A percentile compares a stretch with the other conserved stretches of the same genome.
Conservation (phyloP, 1,140 invertebrate species). For the Sinonovacula constricta region DNA sequence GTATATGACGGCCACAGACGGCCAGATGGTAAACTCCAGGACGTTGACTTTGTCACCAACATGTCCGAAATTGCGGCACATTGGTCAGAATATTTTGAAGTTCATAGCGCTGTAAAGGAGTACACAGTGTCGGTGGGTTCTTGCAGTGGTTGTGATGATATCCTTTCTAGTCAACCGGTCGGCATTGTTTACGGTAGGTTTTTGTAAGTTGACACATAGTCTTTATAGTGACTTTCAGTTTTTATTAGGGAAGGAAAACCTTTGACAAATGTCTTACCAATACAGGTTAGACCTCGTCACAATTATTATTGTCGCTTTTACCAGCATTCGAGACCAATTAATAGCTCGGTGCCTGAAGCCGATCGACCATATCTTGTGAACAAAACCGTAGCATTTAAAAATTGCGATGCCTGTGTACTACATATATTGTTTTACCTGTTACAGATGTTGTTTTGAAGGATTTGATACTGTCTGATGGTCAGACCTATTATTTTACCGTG, state of each 20-base stretch:
- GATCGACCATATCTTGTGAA: too few species aligned
- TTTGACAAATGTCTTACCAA: too few species aligned
- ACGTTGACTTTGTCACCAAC: constrained; percentile 16
- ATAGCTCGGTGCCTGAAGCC: too few species aligned
- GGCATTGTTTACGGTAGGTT: constrained; percentile 14
- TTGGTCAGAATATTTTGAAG: constrained; percentile 51
- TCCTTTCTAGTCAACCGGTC: constrained; percentile 22
- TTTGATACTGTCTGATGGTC: constrained; percentile 21
- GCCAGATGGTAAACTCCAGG: neutral
- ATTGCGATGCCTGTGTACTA: too few species aligned
- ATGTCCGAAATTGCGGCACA: constrained; percentile 6
- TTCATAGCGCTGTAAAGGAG: constrained; percentile 28
- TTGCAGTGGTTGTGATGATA: constrained; percentile 53
- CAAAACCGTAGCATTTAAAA: neutral
- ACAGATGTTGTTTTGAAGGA: neutral
- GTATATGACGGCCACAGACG: constrained; percentile 48
- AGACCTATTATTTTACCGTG: constrained; percentile 49
- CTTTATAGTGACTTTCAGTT: too few species aligned
- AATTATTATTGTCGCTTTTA: too few species aligned
- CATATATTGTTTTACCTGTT: neutral
- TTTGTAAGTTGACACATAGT: too few species aligned
- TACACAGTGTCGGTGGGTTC: constrained; percentile 52
- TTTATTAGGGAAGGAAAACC: too few species aligned
- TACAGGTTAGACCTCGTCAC: too few species aligned
- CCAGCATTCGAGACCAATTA: too few species aligned